These are phyloP conservation scores for Nannoperca obscura DNA, from an alignment of 2,797 vertebrate species.

Conservation along the genomic window DNA sequence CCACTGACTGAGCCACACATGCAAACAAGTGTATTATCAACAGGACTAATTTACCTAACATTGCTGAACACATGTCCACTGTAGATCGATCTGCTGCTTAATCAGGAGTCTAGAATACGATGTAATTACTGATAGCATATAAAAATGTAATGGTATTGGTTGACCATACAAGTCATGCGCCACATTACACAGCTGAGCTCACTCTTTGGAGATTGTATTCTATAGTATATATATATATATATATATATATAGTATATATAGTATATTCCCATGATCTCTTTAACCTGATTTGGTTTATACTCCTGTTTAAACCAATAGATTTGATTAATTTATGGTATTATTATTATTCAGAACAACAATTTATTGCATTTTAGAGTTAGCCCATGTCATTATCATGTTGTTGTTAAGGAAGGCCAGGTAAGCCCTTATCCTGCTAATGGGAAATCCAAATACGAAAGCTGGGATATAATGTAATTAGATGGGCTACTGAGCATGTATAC, in stretches of 20 bases:
- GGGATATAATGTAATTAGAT: conserved; percentile 60
- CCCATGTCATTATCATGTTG: conserved; percentile 35
- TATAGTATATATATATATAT: no score
- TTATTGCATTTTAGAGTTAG: conserved; percentile 17
- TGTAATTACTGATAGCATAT: conserved; percentile 23
- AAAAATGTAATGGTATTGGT: conserved; percentile 6
- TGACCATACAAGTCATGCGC: neutral
- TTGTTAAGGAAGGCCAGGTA: conserved; percentile 41
- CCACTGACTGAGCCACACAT: conserved; percentile 66
- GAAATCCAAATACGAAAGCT: conserved; percentile 36
- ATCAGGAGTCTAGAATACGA: conserved; percentile 47
- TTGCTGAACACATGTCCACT: conserved; percentile 54
- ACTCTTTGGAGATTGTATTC: conserved; percentile 1
- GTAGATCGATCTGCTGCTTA: conserved; percentile 30
- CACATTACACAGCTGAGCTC: conserved; percentile 9
- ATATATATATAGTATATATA: no score
- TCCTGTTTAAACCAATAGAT: neutral
- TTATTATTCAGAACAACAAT: conserved; percentile 2
- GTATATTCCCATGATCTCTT: conserved; percentile 38
- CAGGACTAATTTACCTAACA: conserved; percentile 64
- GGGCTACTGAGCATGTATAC: conserved; percentile 29
- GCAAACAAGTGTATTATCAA: conserved; percentile 72
- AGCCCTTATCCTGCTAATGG: conserved; percentile 59
- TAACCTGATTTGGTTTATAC: conserved; percentile 26
- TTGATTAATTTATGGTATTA: conserved; percentile 17